These are phyloP conservation scores for Choristoneura rosaceana DNA, from an alignment of 2,888 invertebrate genomes.

Conservation along the genomic window DNA sequence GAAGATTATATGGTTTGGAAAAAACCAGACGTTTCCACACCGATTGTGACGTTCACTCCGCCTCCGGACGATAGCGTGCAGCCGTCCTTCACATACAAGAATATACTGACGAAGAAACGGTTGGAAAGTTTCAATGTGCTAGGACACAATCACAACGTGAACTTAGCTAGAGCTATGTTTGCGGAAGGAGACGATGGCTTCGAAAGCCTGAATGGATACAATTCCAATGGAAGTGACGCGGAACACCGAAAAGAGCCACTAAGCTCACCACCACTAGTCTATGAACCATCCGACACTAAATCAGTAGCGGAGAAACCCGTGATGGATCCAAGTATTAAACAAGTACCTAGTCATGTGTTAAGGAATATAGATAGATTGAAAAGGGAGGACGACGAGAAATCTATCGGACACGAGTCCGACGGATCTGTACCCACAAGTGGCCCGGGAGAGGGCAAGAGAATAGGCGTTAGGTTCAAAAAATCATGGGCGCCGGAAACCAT, in stretches of 20 bases:
- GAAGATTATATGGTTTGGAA: constrained; percentile 82
- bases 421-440: constrained; percentile 66
- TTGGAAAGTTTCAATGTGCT: constrained; percentile 75
- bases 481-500: constrained; percentile 69
- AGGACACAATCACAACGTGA: constrained; percentile 61
- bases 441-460: constrained; percentile 65
- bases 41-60: constrained; percentile 79
- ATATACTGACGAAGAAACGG: constrained; percentile 76
- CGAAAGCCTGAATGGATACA: constrained; percentile 93
- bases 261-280: constrained; percentile 24
- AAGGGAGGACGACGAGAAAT: constrained; percentile 78
- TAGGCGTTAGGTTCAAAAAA: constrained; percentile 74
- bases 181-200: constrained; percentile 92
- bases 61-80: constrained; percentile 70
- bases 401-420: constrained; percentile 70
- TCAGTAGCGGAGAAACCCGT: constrained; percentile 33
- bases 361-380: constrained; percentile 54
- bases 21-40: constrained; percentile 70
- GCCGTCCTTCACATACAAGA: constrained; percentile 68
- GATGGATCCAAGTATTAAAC: constrained; percentile 36
- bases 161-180: constrained; percentile 62
- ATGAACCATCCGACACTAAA: constrained; percentile 15
- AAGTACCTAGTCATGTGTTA: constrained; percentile 38
- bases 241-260: constrained; percentile 55
- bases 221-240: constrained; percentile 88